A percentile compares a stretch with the other conserved stretches of the same genome.
These are phyloP conservation scores for Gopherus evgoodei DNA, from an alignment of 2,113 vertebrate species.

Conservation along the genomic window DNA sequence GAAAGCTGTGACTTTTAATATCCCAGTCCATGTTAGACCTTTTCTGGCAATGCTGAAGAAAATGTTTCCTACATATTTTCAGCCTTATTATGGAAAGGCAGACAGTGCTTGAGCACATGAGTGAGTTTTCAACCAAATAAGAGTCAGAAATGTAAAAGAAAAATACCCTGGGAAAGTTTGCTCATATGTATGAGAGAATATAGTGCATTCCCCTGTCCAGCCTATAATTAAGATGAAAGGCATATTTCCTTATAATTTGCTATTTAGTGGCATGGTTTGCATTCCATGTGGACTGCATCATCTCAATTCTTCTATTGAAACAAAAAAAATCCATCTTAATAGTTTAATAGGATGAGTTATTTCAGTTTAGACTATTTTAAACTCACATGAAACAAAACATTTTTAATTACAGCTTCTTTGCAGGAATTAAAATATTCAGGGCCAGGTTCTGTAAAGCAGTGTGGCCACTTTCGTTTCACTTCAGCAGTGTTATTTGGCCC, in stretches of 20 bases:
- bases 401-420: constrained; percentile 49
- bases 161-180: constrained; percentile 86
- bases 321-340: constrained; percentile 66
- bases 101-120: constrained; percentile 78
- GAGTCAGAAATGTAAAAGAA: constrained; percentile 84
- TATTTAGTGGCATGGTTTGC: constrained; percentile 79
- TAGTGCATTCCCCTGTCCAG: constrained; percentile 79
- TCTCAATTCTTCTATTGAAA: constrained; percentile 74
- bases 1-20: constrained; percentile 51
- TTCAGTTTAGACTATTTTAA: constrained; percentile 75
- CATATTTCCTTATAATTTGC: constrained; percentile 81
- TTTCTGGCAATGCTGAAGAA: constrained; percentile 68
- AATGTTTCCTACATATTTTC: constrained; percentile 83
- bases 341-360: constrained; percentile 65
- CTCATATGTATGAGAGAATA: constrained; percentile 75
- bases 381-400: constrained; percentile 57
- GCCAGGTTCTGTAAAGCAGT: neutral
- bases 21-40: constrained; percentile 56
- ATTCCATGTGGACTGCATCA: constrained; percentile 78
- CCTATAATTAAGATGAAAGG: constrained; percentile 87
- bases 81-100: constrained; percentile 82
- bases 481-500: neutral
- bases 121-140: constrained; percentile 81
- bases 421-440: constrained; percentile 37
- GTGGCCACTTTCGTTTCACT: neutral